A percentile compares a stretch with the other conserved stretches of the same genome.
phyloP scores from a whole-genome alignment of 2,113 vertebrate species.

The Myotis brandtii region DNA sequence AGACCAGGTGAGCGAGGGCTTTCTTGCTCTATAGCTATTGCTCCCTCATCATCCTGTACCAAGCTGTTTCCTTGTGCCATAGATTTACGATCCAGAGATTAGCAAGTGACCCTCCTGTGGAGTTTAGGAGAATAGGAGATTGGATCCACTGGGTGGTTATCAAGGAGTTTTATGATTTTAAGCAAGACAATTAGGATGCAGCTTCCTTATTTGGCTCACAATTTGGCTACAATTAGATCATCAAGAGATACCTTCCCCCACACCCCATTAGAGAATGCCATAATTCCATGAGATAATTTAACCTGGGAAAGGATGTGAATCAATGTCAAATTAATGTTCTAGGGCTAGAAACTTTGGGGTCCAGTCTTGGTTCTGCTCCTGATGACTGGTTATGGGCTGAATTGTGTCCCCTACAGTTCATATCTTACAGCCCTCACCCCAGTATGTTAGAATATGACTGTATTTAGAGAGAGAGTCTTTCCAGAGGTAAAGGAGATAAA shows the following conservation, averaged over 20 bases:
- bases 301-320: background rate
- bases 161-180: background rate
- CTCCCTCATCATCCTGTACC: background rate
- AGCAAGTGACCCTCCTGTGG: background rate
- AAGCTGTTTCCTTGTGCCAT: background rate
- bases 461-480: background rate
- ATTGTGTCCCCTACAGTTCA: background rate
- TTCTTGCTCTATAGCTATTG: background rate
- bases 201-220: background rate
- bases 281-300: background rate
- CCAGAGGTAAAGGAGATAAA: background rate
- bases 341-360: background rate
- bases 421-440: background rate
- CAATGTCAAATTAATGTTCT: background rate
- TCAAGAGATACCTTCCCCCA: background rate
- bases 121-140: background rate
- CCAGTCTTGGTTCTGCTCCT: background rate
- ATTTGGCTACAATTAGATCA: background rate
- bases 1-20: background rate
- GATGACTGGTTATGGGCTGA: background rate
- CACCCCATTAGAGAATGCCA: background rate
- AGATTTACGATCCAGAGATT: background rate
- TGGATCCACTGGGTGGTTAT: too few relatives aligned
- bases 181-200: background rate
- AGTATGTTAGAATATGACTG: background rate